Base-by-base conservation (phyloP, 2,888 invertebrate species). In the Arge pagana region DNA sequence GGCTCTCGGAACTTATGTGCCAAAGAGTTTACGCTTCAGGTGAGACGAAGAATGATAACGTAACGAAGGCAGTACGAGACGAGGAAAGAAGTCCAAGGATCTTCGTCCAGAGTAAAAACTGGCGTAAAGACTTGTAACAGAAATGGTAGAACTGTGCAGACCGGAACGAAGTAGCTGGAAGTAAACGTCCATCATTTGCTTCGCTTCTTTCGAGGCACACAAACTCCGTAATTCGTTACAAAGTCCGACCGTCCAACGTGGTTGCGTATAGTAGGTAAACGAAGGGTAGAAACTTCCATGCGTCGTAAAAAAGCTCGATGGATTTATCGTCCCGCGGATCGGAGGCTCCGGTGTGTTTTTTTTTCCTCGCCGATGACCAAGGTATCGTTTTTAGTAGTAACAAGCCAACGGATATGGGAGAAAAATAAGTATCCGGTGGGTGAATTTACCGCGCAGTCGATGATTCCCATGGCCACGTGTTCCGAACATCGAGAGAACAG, bases 401-500 rank as follows among this genome's bases (percentile, higher is more conserved):
- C 6, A 23, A 45, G 16, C 45, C 45, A 45, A 7, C 45, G 33
- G 3, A 45, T 15, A 24, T 45, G 45, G 10, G 45, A 33, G 23
- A 45, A 45, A 15, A 45, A 19, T 15, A 45, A 24, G n/a, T n/a
- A n/a, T n/a, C n/a, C n/a, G n/a, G 62, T 86, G 86, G 57, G 82
- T 83, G 78, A 85, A 91, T 67, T 89, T 89, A 76, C 92, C 91
- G 65, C 92, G 91, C 54, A 88, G 84, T 4, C 90, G 81, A 70
- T 93, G 92, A 68, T 91, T n/a, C 90, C 21, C 90, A 79, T n/a
- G 82, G 84, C 90, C 90, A 91, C 53, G 86, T 84, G 69, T 33
- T 33, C n/a, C n/a, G n/a, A n/a, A n/a, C n/a, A n/a, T n/a, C n/a
- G n/a, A n/a, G n/a, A n/a, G n/a, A n/a, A n/a, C n/a, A n/a, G n/a